Evolutionary conservation across 1,140 invertebrate species (phyloP).

Genomic region (Teleopsis dalmanni): DNA sequence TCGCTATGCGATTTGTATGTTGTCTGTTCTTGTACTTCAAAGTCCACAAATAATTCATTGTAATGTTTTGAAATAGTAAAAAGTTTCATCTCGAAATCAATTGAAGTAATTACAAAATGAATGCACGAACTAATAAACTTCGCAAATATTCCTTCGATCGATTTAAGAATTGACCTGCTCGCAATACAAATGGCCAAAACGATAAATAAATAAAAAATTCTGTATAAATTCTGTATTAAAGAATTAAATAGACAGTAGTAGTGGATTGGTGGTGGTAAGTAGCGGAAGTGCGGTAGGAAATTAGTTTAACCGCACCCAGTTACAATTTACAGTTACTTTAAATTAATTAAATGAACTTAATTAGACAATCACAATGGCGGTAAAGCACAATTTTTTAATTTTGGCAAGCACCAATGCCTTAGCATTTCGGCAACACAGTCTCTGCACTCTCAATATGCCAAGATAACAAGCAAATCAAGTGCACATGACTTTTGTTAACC

Average conservation of each 20-base stretch:
- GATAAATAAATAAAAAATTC: neutral
- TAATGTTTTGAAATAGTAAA: too few species aligned
- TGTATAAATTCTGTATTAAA: neutral
- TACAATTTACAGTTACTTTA: conserved; percentile 10
- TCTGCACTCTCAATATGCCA: too few species aligned
- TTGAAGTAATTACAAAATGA: conserved; percentile 16
- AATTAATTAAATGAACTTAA: conserved; percentile 9
- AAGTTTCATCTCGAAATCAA: conserved; percentile 10
- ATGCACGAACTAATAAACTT: conserved; percentile 18
- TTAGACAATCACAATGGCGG: too few species aligned
- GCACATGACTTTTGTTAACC: conserved; percentile 10
- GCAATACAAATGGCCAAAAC: conserved; percentile 1
- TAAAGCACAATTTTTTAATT: too few species aligned
- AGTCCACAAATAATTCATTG: too few species aligned
- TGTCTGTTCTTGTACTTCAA: too few species aligned
- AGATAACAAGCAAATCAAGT: too few species aligned
- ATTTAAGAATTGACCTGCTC: conserved; percentile 1
- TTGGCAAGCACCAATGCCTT: too few species aligned
- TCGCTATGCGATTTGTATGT: too few species aligned
- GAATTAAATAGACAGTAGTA: conserved; percentile 1
- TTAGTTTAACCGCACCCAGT: conserved; percentile 5
- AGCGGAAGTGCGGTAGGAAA: conserved; percentile 3
- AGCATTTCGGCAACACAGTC: too few species aligned
- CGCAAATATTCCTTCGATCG: conserved; percentile 6
- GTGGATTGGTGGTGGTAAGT: conserved; percentile 4